Percentiles rank a stretch among this genome's conserved stretches.
Evolutionary conservation across 2,797 vertebrate genomes (phyloP).

Genomic region (Chelon auratus): DNA sequence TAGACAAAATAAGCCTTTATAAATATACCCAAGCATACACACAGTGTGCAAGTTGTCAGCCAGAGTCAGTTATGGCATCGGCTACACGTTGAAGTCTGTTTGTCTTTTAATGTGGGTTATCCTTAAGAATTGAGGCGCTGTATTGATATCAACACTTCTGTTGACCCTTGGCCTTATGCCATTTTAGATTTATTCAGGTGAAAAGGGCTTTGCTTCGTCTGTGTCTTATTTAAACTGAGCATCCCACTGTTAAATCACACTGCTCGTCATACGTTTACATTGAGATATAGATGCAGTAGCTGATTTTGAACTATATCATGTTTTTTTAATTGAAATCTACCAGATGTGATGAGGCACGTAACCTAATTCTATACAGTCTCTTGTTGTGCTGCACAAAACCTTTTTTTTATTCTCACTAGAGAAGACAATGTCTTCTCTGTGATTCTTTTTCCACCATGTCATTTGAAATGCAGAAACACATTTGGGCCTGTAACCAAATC

Average conservation of each 20-base stretch:
- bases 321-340: slow-evolving; percentile 7
- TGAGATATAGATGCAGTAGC: background rate
- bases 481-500: slow-evolving; percentile 33
- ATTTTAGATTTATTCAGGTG: slow-evolving; percentile 5
- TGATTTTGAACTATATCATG: slow-evolving; percentile 1
- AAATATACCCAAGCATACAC: background rate
- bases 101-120: slow-evolving; percentile 3
- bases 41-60: slow-evolving; percentile 19
- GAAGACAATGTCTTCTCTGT: background rate
- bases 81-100: slow-evolving; percentile 4
- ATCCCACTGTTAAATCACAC: slow-evolving; percentile 9
- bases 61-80: background rate
- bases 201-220: slow-evolving; percentile 1
- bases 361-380: slow-evolving; percentile 9
- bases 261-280: background rate
- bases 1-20: background rate
- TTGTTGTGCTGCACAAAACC: background rate
- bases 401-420: slow-evolving; percentile 15
- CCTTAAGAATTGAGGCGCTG: background rate
- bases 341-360: background rate
- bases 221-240: slow-evolving; percentile 1
- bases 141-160: background rate
- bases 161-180: slow-evolving; percentile 4
- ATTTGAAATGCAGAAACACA: slow-evolving; percentile 42
- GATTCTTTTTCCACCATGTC: slow-evolving; percentile 13